phyloP scores from a whole-genome alignment of 2,888 invertebrate genomes.

The Acrocyrtus sp. region DNA sequence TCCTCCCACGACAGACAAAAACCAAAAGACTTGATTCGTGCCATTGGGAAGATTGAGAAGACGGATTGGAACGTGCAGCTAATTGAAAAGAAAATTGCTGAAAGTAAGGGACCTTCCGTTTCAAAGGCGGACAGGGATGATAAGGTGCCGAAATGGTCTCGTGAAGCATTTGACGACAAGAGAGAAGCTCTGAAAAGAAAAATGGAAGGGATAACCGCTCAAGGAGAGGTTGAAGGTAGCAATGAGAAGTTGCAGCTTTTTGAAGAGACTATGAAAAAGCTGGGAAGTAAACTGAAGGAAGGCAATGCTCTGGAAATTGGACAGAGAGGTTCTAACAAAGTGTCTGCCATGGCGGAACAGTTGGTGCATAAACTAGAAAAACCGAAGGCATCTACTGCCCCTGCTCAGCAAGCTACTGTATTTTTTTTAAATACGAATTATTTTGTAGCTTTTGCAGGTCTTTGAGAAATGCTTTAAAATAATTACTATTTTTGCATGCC shows the following conservation, averaged over 20 bases:
- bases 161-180: conserved; percentile 75
- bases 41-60: conserved; percentile 87
- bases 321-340: conserved; percentile 77
- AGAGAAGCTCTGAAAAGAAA: conserved; percentile 77
- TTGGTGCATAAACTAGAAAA: conserved; percentile 64
- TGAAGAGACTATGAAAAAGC: conserved; percentile 76
- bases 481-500: background rate
- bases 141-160: conserved; percentile 91
- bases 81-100: conserved; percentile 88
- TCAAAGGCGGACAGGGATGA: conserved; percentile 70
- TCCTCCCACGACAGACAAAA: conserved; percentile 74
- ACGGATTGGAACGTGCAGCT: conserved; percentile 92
- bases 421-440: too few relatives aligned
- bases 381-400: conserved; percentile 67
- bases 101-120: conserved; percentile 71
- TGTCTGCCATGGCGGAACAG: conserved; percentile 88
- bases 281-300: conserved; percentile 81
- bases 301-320: conserved; percentile 77
- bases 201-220: conserved; percentile 67
- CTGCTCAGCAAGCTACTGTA: too few relatives aligned
- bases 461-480: too few relatives aligned
- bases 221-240: conserved; percentile 71
- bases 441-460: too few relatives aligned
- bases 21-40: conserved; percentile 85
- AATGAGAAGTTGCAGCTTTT: conserved; percentile 77